These are phyloP conservation scores for Clavelina lepadiformis DNA, from an alignment of 23 tunicate species.

Conservation along the genomic window DNA sequence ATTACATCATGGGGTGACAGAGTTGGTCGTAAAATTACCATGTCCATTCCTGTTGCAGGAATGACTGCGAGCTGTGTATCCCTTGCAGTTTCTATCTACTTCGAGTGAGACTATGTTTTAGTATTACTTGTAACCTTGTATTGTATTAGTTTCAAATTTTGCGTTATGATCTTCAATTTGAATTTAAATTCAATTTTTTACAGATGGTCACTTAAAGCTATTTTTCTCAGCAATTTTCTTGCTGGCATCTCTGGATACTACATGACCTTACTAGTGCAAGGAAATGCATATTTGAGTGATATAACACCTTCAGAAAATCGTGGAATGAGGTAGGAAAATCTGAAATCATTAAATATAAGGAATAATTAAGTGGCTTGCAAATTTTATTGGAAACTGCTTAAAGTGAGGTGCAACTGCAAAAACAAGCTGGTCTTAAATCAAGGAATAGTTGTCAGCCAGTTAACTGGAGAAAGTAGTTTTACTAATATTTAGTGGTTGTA, in stretches of 20 bases:
- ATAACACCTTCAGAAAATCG: slow-evolving; percentile 38
- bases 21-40: slow-evolving; percentile 58
- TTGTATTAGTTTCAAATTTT: too few species aligned
- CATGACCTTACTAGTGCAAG: slow-evolving; percentile 78
- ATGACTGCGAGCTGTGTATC: slow-evolving; percentile 27
- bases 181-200: not conserved
- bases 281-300: slow-evolving; percentile 63
- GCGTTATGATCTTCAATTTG: too few species aligned
- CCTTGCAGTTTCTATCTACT: slow-evolving; percentile 35
- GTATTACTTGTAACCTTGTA: too few species aligned
- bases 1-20: slow-evolving; percentile 65
- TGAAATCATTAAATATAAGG: too few species aligned
- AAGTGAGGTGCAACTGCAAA: too few species aligned
- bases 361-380: too few species aligned
- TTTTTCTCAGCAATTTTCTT: slow-evolving; percentile 31
- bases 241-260: slow-evolving; percentile 68
- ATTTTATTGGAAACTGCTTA: too few species aligned
- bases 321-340: slow-evolving; percentile 60
- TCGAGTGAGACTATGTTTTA: slow-evolving; percentile 28
- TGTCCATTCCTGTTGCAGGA: slow-evolving; percentile 49
- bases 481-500: too few species aligned
- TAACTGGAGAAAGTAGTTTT: too few species aligned
- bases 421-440: too few species aligned
- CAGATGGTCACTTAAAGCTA: slow-evolving; percentile 48
- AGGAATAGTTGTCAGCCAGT: too few species aligned